phyloP scores from a whole-genome alignment of 2,797 vertebrate species.

The Trematomus bernacchii region DNA sequence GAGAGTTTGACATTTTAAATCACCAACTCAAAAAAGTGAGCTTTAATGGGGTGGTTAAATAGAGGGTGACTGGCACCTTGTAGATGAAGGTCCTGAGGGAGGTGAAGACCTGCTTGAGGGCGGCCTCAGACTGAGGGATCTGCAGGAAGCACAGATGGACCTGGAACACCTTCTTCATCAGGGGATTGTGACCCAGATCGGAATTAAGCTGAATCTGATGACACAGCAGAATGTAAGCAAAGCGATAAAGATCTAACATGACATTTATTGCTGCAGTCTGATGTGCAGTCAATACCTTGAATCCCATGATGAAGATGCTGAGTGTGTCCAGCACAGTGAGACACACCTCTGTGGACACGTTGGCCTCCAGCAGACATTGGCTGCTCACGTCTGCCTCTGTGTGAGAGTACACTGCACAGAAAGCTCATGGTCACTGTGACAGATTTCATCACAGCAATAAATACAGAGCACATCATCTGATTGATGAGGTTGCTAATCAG shows the following conservation, averaged over 20 bases:
- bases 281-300: constrained; percentile 88
- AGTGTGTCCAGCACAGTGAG: constrained; percentile 96
- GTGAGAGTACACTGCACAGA: constrained; percentile 89
- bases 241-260: background rate
- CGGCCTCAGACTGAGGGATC: constrained; percentile 95
- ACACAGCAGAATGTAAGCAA: constrained; percentile 10
- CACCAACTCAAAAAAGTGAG: background rate
- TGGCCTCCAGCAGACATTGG: constrained; percentile 95
- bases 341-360: constrained; percentile 95
- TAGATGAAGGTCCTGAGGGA: constrained; percentile 94
- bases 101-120: constrained; percentile 95
- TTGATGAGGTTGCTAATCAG: background rate
- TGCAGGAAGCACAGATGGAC: constrained; percentile 97
- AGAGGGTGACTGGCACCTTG: constrained; percentile 86
- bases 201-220: constrained; percentile 92
- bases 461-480: background rate
- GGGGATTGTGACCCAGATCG: constrained; percentile 95
- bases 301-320: constrained; percentile 93
- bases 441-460: constrained; percentile 34
- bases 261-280: no score
- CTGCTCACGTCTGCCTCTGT: constrained; percentile 93
- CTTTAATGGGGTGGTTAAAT: background rate
- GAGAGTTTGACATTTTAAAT: background rate
- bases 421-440: background rate
- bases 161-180: constrained; percentile 99